Conservation (phyloP, 2,797 vertebrate genomes). For the Crenichthys baileyi region DNA sequence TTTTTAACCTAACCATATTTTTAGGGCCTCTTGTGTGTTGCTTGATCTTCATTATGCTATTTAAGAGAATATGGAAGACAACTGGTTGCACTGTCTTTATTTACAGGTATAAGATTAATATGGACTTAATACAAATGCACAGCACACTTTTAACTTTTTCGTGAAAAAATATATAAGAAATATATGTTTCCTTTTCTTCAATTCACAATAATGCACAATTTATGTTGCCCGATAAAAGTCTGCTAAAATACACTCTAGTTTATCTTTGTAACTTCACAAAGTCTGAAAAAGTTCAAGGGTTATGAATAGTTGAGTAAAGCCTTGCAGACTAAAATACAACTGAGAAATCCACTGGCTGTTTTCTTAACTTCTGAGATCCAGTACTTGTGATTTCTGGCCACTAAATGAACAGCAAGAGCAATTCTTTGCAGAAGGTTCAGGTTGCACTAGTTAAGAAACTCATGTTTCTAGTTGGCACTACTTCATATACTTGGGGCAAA, state of each 20-base stretch:
- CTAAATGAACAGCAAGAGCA: slow-evolving; percentile 33
- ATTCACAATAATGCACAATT: not conserved
- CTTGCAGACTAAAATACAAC: not conserved
- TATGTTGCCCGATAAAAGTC: not conserved
- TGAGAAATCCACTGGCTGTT: slow-evolving; percentile 6
- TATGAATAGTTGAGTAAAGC: not conserved
- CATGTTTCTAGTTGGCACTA: slow-evolving; percentile 48
- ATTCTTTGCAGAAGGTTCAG: slow-evolving; percentile 58
- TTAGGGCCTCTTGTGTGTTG: not conserved
- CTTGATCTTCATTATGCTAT: not conserved
- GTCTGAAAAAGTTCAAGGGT: too few species aligned
- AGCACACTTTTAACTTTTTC: not conserved
- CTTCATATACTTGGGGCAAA: slow-evolving; percentile 30
- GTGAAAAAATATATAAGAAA: not conserved
- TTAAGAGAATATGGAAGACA: not conserved
- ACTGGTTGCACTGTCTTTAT: not conserved
- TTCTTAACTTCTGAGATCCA: slow-evolving; percentile 8
- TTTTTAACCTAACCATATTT: not conserved
- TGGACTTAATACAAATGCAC: not conserved
- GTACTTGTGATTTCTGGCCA: slow-evolving; percentile 15
- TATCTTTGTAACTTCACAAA: not conserved
- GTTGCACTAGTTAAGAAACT: slow-evolving; percentile 52
- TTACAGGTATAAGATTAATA: not conserved
- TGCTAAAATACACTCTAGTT: not conserved
- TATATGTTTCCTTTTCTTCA: not conserved